Evolutionary conservation across 2,113 vertebrate species (phyloP).

Genomic region (Eulacestoma nigropectus): DNA sequence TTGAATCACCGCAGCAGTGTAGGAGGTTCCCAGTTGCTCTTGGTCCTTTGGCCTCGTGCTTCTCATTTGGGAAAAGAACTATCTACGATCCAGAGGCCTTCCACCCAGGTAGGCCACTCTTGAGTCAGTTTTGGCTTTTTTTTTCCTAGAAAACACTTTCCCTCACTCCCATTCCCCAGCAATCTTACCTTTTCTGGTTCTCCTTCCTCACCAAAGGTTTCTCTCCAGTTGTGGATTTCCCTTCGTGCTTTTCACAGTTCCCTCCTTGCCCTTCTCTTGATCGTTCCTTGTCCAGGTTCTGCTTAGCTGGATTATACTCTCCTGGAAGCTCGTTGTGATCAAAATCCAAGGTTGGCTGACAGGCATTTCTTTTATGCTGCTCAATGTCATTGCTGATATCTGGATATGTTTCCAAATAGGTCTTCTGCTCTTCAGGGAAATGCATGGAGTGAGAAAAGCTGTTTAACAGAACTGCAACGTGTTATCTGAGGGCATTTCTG

Average conservation of each 20-base stretch:
- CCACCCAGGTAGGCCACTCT: conserved; percentile 64
- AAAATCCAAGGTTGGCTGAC: background rate
- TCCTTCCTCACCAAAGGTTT: conserved; percentile 50
- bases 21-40: conserved; percentile 65
- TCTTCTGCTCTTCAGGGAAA: background rate
- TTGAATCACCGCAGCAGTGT: conserved; percentile 66
- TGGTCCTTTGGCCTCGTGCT: conserved; percentile 67
- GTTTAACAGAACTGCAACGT: background rate
- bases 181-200: conserved; percentile 50
- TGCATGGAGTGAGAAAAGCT: background rate
- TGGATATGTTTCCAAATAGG: background rate
- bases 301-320: background rate
- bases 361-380: conserved; percentile 18
- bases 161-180: conserved; percentile 18
- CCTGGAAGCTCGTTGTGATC: background rate
- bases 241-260: background rate
- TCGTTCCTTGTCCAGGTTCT: conserved; percentile 12
- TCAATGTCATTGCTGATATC: background rate
- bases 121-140: conserved; percentile 63
- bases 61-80: conserved; percentile 67
- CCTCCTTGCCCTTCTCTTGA: conserved; percentile 12
- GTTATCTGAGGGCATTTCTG: background rate
- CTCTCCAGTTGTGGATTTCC: conserved; percentile 25
- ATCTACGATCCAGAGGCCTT: conserved; percentile 65
- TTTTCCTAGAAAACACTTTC: conserved; percentile 16